Conservation (phyloP, 2,113 vertebrate genomes). For the Scomber colias region DNA sequence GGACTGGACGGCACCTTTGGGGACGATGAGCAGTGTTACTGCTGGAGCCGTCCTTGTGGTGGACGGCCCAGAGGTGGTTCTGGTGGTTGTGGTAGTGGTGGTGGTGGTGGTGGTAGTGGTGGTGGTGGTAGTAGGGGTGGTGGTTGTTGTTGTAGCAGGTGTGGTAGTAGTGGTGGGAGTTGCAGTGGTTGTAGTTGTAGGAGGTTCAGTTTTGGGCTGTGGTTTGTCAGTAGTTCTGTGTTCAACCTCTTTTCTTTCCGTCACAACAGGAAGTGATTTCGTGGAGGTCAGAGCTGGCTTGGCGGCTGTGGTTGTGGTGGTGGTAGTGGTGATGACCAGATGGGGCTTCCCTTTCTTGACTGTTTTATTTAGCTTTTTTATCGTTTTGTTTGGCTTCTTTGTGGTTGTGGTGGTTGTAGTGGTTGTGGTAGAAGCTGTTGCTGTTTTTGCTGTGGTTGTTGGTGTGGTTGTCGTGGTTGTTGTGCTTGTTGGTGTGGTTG, state of each 20-base stretch:
- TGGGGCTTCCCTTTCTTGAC: slow-evolving; percentile 70
- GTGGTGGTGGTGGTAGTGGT: not conserved
- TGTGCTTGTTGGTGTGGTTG: not conserved
- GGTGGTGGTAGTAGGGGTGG: not conserved
- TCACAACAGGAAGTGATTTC: slow-evolving; percentile 35
- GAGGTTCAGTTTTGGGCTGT: not conserved
- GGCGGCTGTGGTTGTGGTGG: slow-evolving; percentile 2
- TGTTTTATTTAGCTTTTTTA: slow-evolving; percentile 73
- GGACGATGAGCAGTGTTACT: slow-evolving; percentile 44
- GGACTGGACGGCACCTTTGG: slow-evolving; percentile 54
- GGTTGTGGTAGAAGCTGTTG: not conserved
- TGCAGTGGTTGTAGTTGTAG: not conserved
- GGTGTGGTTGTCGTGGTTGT: not conserved
- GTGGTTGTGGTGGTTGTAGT: not conserved
- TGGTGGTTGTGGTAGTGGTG: accelerated
- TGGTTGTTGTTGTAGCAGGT: not conserved
- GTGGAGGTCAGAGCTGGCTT: not conserved
- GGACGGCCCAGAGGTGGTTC: slow-evolving; percentile 14
- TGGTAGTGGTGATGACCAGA: slow-evolving; percentile 18
- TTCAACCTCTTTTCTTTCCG: not conserved
- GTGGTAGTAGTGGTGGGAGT: not conserved
- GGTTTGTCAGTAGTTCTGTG: slow-evolving; percentile 33
- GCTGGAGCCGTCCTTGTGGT: slow-evolving; percentile 23
- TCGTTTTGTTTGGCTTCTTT: slow-evolving; percentile 56
- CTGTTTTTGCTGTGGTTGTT: slow-evolving; percentile 7